A percentile compares a stretch with the other conserved stretches of the same genome.
Evolutionary conservation across 2,113 vertebrate species (phyloP).

Genomic region (Mormoops blainvillei): DNA sequence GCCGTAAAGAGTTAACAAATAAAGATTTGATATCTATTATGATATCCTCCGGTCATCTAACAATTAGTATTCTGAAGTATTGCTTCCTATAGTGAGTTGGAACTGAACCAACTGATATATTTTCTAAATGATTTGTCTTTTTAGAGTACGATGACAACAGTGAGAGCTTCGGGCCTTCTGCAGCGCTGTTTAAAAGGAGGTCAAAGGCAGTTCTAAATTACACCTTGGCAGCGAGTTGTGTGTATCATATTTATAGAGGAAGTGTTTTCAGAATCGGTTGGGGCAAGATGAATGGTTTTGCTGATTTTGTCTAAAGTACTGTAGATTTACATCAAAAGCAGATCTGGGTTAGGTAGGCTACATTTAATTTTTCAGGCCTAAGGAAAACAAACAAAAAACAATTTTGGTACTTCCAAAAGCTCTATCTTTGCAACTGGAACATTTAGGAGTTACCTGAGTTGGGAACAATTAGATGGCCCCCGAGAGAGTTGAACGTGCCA

Average conservation of each 20-base stretch:
- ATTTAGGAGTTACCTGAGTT: conserved; percentile 87
- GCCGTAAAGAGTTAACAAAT: conserved; percentile 21
- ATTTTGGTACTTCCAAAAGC: neutral
- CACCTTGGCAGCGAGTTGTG: conserved; percentile 31
- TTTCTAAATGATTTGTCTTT: conserved; percentile 73
- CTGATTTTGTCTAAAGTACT: neutral
- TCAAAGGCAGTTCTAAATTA: conserved; percentile 18
- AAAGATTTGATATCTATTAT: neutral
- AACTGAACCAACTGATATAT: conserved; percentile 34
- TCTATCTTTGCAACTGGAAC: neutral
- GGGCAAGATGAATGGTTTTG: conserved; percentile 5
- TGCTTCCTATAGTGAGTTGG: conserved; percentile 40
- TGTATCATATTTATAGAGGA: neutral
- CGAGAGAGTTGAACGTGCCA: conserved; percentile 93
- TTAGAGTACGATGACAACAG: conserved; percentile 42
- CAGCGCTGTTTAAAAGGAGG: conserved; percentile 55
- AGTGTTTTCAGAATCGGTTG: neutral
- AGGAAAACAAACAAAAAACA: neutral
- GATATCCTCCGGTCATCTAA: neutral
- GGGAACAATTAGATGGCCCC: conserved; percentile 95
- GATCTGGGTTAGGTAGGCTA: neutral
- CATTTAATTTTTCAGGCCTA: neutral
- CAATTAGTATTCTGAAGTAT: conserved; percentile 54
- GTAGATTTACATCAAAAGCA: neutral
- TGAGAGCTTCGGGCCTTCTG: conserved; percentile 11